Percentiles rank a stretch among this genome's conserved stretches.
phyloP scores from a whole-genome alignment of 1,140 invertebrate species.

The Caerostris darwini region DNA sequence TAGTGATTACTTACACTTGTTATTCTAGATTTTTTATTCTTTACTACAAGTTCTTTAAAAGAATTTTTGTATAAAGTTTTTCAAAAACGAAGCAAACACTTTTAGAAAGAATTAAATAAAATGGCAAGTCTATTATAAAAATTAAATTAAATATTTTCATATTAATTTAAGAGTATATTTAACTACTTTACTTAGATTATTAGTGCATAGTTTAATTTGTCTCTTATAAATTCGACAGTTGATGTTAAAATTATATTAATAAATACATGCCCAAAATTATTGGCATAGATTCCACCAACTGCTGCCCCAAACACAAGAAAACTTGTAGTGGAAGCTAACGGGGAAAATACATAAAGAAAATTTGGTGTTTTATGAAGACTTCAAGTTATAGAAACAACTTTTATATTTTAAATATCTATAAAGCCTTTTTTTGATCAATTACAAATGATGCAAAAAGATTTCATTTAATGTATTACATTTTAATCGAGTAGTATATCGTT shows the following conservation, averaged over 20 bases:
- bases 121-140: too few species aligned
- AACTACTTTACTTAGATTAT: not conserved
- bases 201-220: not conserved
- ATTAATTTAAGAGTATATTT: not conserved
- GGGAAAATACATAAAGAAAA: conserved; percentile 12
- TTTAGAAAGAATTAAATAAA: too few species aligned
- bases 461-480: not conserved
- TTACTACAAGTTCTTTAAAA: too few species aligned
- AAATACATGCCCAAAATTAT: conserved; percentile 83
- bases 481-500: too few species aligned
- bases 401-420: not conserved
- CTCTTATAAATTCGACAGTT: not conserved
- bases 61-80: too few species aligned
- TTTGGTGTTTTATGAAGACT: too few species aligned
- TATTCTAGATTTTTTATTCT: too few species aligned
- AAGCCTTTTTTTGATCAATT: not conserved
- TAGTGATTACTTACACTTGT: too few species aligned
- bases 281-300: conserved; percentile 83
- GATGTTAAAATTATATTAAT: not conserved
- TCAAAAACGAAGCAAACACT: too few species aligned
- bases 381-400: too few species aligned
- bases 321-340: conserved; percentile 82
- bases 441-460: not conserved
- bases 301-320: conserved; percentile 82
- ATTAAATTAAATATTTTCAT: too few species aligned